phyloP scores from a whole-genome alignment of 2,888 invertebrate genomes.

The Luperina testacea region DNA sequence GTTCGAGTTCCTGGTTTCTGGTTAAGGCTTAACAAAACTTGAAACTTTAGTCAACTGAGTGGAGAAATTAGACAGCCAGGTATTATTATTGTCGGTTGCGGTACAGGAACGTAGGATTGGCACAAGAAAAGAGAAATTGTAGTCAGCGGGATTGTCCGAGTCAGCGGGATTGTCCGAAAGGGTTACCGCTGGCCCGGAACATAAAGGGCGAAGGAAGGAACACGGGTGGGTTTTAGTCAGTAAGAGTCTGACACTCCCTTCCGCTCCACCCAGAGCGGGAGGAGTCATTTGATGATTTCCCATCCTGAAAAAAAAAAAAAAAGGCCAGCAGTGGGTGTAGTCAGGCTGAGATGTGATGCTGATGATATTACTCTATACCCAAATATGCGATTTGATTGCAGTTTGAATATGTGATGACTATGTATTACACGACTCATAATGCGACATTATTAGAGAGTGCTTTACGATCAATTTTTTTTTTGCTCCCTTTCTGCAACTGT shows the following conservation, averaged over 20 bases:
- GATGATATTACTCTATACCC: background rate
- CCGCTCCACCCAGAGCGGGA: no score
- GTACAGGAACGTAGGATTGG: background rate
- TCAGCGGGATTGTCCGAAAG: no score
- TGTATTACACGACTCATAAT: background rate
- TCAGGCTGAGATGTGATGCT: background rate
- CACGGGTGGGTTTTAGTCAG: no score
- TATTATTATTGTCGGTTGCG: background rate
- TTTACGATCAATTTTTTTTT: no score
- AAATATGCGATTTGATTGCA: background rate
- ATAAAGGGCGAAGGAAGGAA: no score
- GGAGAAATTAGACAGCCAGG: background rate
- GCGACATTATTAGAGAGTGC: no score
- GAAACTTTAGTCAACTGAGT: background rate
- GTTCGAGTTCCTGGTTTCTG: constrained; percentile 1
- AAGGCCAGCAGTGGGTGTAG: background rate
- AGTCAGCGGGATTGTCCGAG: no score
- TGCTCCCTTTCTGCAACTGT: no score
- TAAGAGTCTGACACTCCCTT: no score
- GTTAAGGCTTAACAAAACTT: background rate
- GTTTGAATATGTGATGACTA: background rate
- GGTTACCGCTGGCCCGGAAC: no score
- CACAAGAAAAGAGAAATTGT: background rate
- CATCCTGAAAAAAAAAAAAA: no score
- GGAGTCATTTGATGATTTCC: no score